Conservation (phyloP, 2,888 invertebrate genomes). For the Eledone cirrhosa region DNA sequence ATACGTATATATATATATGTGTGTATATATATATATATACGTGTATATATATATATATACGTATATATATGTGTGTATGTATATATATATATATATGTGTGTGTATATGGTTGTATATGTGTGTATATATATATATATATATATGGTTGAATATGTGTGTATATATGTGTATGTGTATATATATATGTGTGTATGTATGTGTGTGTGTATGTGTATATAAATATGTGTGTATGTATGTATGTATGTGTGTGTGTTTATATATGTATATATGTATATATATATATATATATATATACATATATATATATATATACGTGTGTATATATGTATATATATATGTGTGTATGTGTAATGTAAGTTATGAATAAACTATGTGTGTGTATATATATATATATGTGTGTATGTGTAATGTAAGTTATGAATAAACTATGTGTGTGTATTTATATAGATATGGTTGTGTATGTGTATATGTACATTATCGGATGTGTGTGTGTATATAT, state of each 20-base stretch:
- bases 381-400: background rate
- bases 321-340: background rate
- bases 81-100: no score
- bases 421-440: background rate
- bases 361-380: background rate
- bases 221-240: background rate
- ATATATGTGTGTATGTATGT: no score
- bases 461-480: conserved; percentile 11
- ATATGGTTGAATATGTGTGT: no score
- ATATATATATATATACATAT: background rate
- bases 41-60: no score
- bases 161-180: no score
- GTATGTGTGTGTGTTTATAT: background rate
- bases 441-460: conserved; percentile 11
- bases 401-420: background rate
- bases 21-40: no score
- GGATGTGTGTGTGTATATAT: conserved; percentile 30
- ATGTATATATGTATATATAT: conserved; percentile 1
- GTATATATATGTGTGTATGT: no score
- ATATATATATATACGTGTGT: background rate
- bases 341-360: background rate
- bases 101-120: no score
- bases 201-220: no score
- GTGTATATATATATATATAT: no score
- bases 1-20: no score